These are phyloP conservation scores for Actenoides lindsayi DNA, from an alignment of 2,113 vertebrate genomes.

Conservation along the genomic window DNA sequence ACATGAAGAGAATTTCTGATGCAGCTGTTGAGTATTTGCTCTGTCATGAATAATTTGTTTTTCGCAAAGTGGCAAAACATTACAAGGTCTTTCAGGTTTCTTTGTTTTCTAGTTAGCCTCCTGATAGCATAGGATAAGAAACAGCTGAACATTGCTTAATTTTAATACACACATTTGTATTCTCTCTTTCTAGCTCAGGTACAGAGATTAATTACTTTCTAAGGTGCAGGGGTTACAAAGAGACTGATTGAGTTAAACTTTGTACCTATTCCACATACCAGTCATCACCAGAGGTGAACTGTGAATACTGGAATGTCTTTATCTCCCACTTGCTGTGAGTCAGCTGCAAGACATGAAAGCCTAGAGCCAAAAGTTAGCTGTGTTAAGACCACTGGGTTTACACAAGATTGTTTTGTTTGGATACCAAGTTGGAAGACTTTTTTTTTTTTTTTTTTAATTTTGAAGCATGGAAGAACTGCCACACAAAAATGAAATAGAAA, in stretches of 20 bases:
- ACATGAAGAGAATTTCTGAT: neutral
- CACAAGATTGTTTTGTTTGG: constrained; percentile 55
- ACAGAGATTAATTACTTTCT: neutral
- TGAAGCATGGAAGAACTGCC: neutral
- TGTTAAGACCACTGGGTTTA: constrained; percentile 62
- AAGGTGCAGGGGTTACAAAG: neutral
- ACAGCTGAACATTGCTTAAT: neutral
- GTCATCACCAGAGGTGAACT: constrained; percentile 40
- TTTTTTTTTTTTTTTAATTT: neutral
- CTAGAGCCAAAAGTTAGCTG: constrained; percentile 34
- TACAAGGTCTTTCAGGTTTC: neutral
- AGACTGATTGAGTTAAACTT: constrained; percentile 9
- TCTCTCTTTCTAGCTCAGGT: neutral
- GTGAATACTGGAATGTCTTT: constrained; percentile 47
- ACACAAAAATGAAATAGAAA: neutral
- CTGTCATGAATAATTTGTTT: neutral
- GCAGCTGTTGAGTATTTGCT: neutral
- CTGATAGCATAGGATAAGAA: neutral
- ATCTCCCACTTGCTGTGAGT: constrained; percentile 51
- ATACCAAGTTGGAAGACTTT: constrained; percentile 1
- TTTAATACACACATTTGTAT: neutral
- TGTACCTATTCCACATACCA: constrained; percentile 32
- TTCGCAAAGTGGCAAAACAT: neutral
- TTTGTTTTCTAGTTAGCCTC: neutral
- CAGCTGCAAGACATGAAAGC: constrained; percentile 40